Conservation (phyloP, 2,797 vertebrate species). For the Pseudochirops cupreus region DNA sequence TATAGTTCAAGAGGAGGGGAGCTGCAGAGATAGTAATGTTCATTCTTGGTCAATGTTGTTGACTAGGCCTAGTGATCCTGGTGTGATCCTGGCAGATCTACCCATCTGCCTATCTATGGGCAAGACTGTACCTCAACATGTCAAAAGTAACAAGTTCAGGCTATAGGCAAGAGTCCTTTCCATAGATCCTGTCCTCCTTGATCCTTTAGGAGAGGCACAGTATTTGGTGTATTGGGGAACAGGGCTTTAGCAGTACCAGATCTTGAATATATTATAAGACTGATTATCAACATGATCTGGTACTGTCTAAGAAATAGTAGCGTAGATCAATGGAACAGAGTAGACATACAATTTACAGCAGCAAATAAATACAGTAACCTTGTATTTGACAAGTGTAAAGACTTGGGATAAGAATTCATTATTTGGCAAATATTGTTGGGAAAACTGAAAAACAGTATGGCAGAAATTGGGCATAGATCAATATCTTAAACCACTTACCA, state of each 20-base stretch:
- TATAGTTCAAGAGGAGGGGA: background rate
- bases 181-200: background rate
- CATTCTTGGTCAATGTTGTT: conserved; percentile 16
- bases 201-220: background rate
- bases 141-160: background rate
- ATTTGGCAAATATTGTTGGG: background rate
- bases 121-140: background rate
- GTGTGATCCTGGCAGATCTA: background rate
- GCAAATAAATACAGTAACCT: background rate
- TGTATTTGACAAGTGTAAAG: background rate
- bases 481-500: background rate
- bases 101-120: background rate
- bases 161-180: background rate
- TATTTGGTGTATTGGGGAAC: background rate
- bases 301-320: background rate
- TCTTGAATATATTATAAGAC: background rate
- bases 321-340: background rate
- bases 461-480: background rate
- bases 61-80: background rate
- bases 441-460: background rate
- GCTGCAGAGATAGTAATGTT: background rate
- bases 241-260: background rate
- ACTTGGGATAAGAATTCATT: background rate
- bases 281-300: background rate
- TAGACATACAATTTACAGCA: background rate